Base-by-base conservation (phyloP, 2,113 vertebrate species). In the Dicerorhinus sumatrensis region DNA sequence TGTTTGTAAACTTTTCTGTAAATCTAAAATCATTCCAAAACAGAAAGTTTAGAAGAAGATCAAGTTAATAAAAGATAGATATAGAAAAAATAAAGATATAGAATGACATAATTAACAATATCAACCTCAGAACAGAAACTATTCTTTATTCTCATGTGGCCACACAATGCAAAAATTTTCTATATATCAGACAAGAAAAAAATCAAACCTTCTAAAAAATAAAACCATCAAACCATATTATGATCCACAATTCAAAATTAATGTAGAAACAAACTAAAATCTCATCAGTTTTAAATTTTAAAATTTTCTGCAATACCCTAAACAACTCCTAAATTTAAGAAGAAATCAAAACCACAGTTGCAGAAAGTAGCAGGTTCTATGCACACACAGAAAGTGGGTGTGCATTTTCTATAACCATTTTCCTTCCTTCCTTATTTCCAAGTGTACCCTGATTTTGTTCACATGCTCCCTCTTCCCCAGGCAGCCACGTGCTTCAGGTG, bases 21-120 rank as follows among this genome's bases (percentile, higher is more conserved):
- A 81, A 58, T 90, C 29, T 90, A 90, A 93, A 83, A 23, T 92
- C 72, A 82, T 93, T 70, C 33, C 36, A 48, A 73, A 72, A 60
- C 3, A 83, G n/a, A 92, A 90, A 79, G 27, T 27, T 67, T 42
- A 72, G 33, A 67, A 86, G 87, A 93, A 90, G 46, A 79, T 33
- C 70, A 79, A 33, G 46, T 65, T 65, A 83, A 79, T 60, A 89
- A 93, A 42, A 86, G 36, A 62, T 39, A 77, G 46, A 79, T 16
- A 33, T 48, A 54, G 0, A 82, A 46, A 65, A 90, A 83, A 93
- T 72, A 54, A 54, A 54, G 51, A 54, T 3, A 54, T 33, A 67
- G 54, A 87, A 33, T 72, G 51, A 82, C 17, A 10, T 69, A 42
- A 39, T 85, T 56, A 72, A 39, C 18, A 54, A n/a, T 39, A 85